A percentile compares a stretch with the other conserved stretches of the same genome.
Evolutionary conservation across 2,113 vertebrate species (phyloP).

Genomic region (Amia ocellicauda): DNA sequence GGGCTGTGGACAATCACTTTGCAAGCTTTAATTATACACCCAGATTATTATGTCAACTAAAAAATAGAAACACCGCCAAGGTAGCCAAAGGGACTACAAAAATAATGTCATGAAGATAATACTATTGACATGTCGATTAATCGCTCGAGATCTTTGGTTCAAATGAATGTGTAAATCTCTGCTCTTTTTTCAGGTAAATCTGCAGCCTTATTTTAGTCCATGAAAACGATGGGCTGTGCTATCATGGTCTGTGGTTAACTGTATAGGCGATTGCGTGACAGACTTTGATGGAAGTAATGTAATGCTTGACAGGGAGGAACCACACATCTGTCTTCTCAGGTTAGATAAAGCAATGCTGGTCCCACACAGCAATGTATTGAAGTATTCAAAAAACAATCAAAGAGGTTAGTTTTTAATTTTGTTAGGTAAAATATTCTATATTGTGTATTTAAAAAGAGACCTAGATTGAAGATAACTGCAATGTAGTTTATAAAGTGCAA

Average conservation of each 20-base stretch:
- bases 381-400: conserved; percentile 50
- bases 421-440: conserved; percentile 33
- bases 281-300: neutral
- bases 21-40: no score
- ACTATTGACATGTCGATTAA: no score
- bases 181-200: conserved; percentile 24
- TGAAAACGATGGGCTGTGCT: neutral
- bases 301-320: neutral
- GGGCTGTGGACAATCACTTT: neutral
- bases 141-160: conserved; percentile 1
- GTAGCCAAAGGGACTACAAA: conserved; percentile 22
- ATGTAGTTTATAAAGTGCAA: conserved; percentile 65
- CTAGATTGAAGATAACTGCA: conserved; percentile 37
- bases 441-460: conserved; percentile 48
- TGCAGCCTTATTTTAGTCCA: neutral
- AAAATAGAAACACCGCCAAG: conserved; percentile 15
- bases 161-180: conserved; percentile 4
- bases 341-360: conserved; percentile 39
- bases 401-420: conserved; percentile 32
- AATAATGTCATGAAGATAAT: conserved; percentile 1
- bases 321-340: conserved; percentile 46
- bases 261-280: no score
- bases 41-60: no score
- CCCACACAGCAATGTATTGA: conserved; percentile 29
- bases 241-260: neutral